These are phyloP conservation scores for Megaustenia siamemsis DNA, from an alignment of 2,888 invertebrate species.

Conservation along the genomic window DNA sequence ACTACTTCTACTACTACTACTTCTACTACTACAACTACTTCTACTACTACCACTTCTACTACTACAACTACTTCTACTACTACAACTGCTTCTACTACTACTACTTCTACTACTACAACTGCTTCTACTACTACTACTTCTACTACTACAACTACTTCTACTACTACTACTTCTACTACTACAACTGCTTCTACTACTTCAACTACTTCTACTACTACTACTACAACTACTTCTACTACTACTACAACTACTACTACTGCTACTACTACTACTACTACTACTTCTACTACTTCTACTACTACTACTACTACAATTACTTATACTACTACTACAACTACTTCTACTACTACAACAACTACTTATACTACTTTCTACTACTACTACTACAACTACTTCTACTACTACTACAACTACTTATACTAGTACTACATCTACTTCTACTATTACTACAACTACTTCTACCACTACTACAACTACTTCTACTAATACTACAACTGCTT, in stretches of 20 bases:
- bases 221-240: slow-evolving; percentile 34
- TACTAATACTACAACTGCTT: no score
- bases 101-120: no score
- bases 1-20: slow-evolving; percentile 43
- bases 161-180: slow-evolving; percentile 33
- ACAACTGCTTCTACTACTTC: no score
- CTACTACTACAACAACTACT: slow-evolving; percentile 21
- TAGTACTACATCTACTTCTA: slow-evolving; percentile 38
- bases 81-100: no score
- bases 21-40: slow-evolving; percentile 40
- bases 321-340: no score
- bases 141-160: slow-evolving; percentile 38
- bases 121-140: slow-evolving; percentile 41
- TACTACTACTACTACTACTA: slow-evolving; percentile 30
- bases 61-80: slow-evolving; percentile 38
- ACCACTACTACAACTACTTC: no score
- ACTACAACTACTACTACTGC: slow-evolving; percentile 38
- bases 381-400: slow-evolving; percentile 26
- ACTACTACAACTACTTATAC: slow-evolving; percentile 15
- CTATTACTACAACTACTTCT: no score
- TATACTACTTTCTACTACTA: slow-evolving; percentile 31
- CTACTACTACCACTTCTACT: slow-evolving; percentile 36
- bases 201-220: slow-evolving; percentile 38
- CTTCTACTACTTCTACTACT: slow-evolving; percentile 39
- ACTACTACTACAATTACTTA: no score